Base-by-base conservation (phyloP, 2,888 invertebrate genomes). In the Drosophila anceps region DNA sequence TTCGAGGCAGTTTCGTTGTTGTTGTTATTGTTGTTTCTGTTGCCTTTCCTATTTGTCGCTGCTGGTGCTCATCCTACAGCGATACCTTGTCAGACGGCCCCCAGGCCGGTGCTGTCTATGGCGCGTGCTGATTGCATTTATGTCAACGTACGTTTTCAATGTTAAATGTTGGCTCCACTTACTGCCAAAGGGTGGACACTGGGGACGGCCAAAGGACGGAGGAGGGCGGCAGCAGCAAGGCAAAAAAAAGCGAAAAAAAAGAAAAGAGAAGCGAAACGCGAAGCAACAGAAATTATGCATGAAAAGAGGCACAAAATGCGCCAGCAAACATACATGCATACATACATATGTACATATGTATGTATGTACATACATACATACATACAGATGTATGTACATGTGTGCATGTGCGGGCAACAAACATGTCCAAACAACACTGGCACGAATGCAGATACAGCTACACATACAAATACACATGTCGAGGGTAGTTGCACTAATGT, bases 111-210 rank as follows among this genome's bases (percentile, higher is more conserved):
- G 31, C 37, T 53, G 59, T 63, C 41, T 66, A 60, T 78, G 77
- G 69, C 84, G 82, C 87, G 84, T 84, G 84, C 80, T 82, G 81
- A 82, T 79, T 87, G 90, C 90, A 87, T 90, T 90, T 91, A 87
- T 89, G 90, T 90, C 91, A 90, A 90, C 81, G 91, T 84, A 84
- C 90, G 89, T 88, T 90, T 90, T 90, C 90, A 90, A 91, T 90
- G 90, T 85, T 91, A 90, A 79, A 77, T 65, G 68, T 69, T 62
- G 73, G 62, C 60, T 62, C 29, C 50, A 39, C 46, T 58, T 58
- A 18, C 35, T 10, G 35, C 51, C 37, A 33, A n/a, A 18, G 15
- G 43, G 1, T 20, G 55, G 29, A 18, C 8, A 29, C 2, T 12
- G 55, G 9, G 51, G 37, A 10, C 46, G 6, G 44, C 46, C 46